phyloP scores from a whole-genome alignment of 1,140 invertebrate species.

The Ceratina calcarata region DNA sequence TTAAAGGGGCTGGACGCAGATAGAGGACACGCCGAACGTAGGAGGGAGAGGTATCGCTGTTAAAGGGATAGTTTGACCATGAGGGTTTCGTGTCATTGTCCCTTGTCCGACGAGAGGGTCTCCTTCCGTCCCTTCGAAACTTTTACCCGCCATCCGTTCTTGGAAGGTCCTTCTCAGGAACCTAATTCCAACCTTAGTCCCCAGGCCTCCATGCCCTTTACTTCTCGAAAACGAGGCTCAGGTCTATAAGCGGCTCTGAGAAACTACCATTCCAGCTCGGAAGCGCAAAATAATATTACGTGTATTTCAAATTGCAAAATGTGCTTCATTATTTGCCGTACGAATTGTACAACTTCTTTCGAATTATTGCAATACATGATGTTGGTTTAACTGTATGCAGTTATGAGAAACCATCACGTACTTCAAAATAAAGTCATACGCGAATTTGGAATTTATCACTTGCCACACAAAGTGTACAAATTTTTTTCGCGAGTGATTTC shows the following conservation, averaged over 20 bases:
- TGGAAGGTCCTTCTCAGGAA: slow-evolving; percentile 23
- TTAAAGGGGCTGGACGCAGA: slow-evolving; percentile 46
- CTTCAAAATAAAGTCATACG: too few relatives aligned
- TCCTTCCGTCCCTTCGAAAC: background rate
- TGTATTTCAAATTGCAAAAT: too few relatives aligned
- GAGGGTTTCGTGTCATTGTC: slow-evolving; percentile 43
- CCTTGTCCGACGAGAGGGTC: slow-evolving; percentile 41
- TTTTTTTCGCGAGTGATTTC: too few relatives aligned
- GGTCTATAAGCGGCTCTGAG: background rate
- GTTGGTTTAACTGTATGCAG: too few relatives aligned
- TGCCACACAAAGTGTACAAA: too few relatives aligned
- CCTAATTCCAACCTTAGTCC: slow-evolving; percentile 55
- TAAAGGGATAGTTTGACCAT: slow-evolving; percentile 64
- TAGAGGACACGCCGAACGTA: slow-evolving; percentile 10
- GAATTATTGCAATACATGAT: too few relatives aligned
- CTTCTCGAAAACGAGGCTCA: background rate
- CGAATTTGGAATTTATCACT: too few relatives aligned
- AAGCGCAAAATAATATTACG: too few relatives aligned
- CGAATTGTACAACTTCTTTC: too few relatives aligned
- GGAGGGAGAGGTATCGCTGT: slow-evolving; percentile 25
- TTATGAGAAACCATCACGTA: too few relatives aligned
- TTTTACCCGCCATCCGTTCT: slow-evolving; percentile 35
- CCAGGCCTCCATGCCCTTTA: slow-evolving; percentile 8
- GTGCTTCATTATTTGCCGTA: too few relatives aligned
- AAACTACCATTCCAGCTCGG: too few relatives aligned